These are phyloP conservation scores for Pangasius mekongensis DNA, from an alignment of 2,797 vertebrate species.

Conservation along the genomic window DNA sequence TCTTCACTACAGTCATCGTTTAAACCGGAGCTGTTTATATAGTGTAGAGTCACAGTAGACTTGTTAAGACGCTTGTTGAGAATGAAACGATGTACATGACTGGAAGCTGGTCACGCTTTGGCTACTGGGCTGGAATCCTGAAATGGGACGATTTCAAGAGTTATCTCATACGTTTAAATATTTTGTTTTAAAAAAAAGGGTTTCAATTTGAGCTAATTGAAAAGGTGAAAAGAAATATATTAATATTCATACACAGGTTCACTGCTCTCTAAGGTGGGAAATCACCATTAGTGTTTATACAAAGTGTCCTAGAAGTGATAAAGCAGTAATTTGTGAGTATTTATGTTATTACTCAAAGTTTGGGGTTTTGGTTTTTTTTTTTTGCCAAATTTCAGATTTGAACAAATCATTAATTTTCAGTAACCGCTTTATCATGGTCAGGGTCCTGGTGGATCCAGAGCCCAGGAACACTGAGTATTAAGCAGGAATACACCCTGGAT, in stretches of 20 bases:
- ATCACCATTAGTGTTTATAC: too few species aligned
- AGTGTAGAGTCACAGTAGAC: not conserved
- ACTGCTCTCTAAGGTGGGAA: not conserved
- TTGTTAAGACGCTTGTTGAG: not conserved
- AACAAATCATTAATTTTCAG: not conserved
- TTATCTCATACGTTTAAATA: not conserved
- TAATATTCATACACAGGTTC: not conserved
- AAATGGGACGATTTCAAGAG: not conserved
- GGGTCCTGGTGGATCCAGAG: not conserved
- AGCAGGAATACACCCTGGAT: not conserved
- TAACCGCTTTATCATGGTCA: not conserved
- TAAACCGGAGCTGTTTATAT: not conserved
- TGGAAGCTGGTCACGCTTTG: not conserved
- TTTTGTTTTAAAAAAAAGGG: not conserved
- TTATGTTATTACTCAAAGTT: not conserved
- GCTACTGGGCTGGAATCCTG: not conserved
- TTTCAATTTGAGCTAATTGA: not conserved
- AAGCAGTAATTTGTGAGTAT: not conserved
- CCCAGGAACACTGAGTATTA: not conserved
- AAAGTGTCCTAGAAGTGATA: not conserved
- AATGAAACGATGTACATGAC: not conserved
- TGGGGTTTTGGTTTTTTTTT: not conserved
- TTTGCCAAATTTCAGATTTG: not conserved
- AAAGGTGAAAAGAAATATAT: not conserved
- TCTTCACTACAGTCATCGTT: not conserved